phyloP scores from a whole-genome alignment of 2,113 vertebrate genomes.

The Hiodon alosoides region DNA sequence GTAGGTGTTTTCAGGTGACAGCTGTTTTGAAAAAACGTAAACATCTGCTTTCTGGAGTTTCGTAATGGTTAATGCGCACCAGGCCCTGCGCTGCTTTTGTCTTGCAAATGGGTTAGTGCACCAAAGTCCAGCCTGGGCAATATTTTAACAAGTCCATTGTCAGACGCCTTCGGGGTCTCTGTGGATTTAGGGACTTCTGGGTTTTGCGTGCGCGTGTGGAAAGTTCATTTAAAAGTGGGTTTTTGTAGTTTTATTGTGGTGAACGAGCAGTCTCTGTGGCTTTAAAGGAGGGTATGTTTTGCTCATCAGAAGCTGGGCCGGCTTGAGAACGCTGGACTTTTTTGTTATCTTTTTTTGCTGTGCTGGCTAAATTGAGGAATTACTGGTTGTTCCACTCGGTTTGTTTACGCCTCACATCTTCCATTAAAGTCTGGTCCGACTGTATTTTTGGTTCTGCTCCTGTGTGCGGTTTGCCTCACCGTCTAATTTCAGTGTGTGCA shows the following conservation, averaged over 20 bases:
- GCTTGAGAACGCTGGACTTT: background rate
- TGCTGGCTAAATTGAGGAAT: background rate
- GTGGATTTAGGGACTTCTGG: conserved; percentile 3
- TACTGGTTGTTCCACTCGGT: background rate
- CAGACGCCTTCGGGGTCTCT: background rate
- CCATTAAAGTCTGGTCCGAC: background rate
- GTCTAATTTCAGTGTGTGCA: background rate
- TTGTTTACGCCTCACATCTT: background rate
- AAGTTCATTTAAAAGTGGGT: conserved; percentile 17
- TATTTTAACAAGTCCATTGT: conserved; percentile 37
- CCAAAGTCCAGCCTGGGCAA: conserved; percentile 30
- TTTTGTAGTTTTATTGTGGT: conserved; percentile 2
- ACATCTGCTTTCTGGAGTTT: conserved; percentile 23
- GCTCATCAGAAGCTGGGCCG: background rate
- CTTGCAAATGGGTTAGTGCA: conserved; percentile 15
- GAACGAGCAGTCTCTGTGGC: background rate
- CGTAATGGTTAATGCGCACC: conserved; percentile 12
- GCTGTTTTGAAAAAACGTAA: conserved; percentile 13
- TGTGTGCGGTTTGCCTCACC: background rate
- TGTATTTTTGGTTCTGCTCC: background rate
- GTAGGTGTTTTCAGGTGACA: background rate
- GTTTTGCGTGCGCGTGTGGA: conserved; percentile 22
- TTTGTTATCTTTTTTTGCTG: background rate
- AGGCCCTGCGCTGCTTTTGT: background rate
- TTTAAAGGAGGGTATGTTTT: conserved; percentile 3